Evolutionary conservation across 2,888 invertebrate species (phyloP).

Genomic region (Agriopis aurantiaria): DNA sequence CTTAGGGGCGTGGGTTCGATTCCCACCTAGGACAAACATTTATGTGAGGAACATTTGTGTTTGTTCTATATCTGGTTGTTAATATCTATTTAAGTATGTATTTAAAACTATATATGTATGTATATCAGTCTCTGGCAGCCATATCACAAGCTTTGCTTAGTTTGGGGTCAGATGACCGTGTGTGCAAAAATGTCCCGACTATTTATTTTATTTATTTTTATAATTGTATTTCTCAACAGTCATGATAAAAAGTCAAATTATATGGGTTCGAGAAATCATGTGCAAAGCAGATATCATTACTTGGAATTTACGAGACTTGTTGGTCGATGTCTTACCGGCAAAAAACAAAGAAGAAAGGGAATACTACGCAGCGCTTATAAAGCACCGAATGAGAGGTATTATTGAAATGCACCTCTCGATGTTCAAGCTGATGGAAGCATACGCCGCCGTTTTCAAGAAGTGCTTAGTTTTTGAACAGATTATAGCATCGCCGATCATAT

Average conservation of each 20-base stretch:
- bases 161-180: no score
- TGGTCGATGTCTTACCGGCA: slow-evolving; percentile 1
- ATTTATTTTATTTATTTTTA: no score
- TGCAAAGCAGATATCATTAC: slow-evolving; percentile 7
- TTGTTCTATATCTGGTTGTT: no score
- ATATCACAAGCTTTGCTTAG: no score
- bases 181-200: no score
- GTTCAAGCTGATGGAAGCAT: background rate
- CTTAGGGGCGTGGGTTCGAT: no score
- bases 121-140: no score
- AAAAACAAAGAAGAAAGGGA: slow-evolving; percentile 2
- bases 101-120: no score
- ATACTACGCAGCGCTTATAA: background rate
- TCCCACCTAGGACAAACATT: no score
- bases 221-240: slow-evolving; percentile 1
- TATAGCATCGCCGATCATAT: background rate
- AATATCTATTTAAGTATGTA: no score
- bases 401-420: slow-evolving; percentile 1
- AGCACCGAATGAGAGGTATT: background rate
- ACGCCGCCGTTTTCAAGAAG: slow-evolving; percentile 5
- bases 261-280: slow-evolving; percentile 10
- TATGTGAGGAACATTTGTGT: no score
- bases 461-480: slow-evolving; percentile 11
- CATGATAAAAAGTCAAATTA: background rate
- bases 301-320: slow-evolving; percentile 7